These are phyloP conservation scores for Drosophila affinis DNA, from an alignment of 2,888 invertebrate genomes.

Conservation along the genomic window DNA sequence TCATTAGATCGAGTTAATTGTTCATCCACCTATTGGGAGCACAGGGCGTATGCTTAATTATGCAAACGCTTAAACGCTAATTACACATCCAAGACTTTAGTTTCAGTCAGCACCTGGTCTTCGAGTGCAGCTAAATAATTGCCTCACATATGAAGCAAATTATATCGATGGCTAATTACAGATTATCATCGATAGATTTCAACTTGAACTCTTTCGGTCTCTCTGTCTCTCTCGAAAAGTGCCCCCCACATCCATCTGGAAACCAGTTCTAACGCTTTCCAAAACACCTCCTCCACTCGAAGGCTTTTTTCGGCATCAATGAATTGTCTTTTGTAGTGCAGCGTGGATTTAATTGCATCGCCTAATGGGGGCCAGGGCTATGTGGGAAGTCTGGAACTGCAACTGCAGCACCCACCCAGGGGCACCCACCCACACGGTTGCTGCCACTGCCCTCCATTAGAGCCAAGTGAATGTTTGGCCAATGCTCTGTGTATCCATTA, in stretches of 20 bases:
- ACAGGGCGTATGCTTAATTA: constrained; percentile 78
- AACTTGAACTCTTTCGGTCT: constrained; percentile 55
- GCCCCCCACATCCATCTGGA: constrained; percentile 11
- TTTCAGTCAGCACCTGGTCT: constrained; percentile 49
- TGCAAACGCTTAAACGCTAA: constrained; percentile 67
- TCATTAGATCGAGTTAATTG: constrained; percentile 61
- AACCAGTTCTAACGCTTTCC: constrained; percentile 14
- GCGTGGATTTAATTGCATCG: constrained; percentile 18
- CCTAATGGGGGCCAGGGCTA: constrained; percentile 30
- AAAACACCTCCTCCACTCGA: constrained; percentile 28
- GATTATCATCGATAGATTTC: constrained; percentile 57
- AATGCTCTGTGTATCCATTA: constrained; percentile 33
- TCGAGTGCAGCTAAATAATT: constrained; percentile 43
- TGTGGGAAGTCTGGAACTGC: constrained; percentile 21
- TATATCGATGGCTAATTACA: constrained; percentile 60
- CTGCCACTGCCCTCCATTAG: constrained; percentile 30
- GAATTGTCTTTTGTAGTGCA: constrained; percentile 51
- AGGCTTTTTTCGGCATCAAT: constrained; percentile 52
- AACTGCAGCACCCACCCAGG: not conserved
- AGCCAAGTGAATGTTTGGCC: constrained; percentile 26
- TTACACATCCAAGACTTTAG: constrained; percentile 48
- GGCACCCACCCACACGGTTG: constrained; percentile 30
- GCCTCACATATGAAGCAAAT: constrained; percentile 33
- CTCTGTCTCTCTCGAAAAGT: not conserved
- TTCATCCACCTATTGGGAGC: constrained; percentile 34